Percentiles rank a stretch among this genome's conserved stretches.
Evolutionary conservation across 1,140 invertebrate species (phyloP).

Genomic region (Drosophila sp.): DNA sequence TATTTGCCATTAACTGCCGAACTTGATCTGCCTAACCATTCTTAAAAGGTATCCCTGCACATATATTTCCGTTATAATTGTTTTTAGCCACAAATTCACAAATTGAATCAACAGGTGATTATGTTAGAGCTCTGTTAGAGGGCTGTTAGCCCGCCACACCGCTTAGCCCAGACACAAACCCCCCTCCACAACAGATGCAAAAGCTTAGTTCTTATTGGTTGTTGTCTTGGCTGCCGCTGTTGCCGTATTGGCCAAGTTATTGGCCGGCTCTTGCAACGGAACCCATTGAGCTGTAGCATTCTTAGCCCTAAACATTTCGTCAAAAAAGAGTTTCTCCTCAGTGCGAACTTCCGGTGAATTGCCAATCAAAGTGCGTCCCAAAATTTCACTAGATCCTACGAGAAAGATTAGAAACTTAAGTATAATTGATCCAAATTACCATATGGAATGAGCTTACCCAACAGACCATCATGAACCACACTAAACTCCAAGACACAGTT

Average conservation of each 20-base stretch:
- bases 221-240: slow-evolving; percentile 47
- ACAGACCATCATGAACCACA: slow-evolving; percentile 84
- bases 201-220: slow-evolving; percentile 58
- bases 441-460: slow-evolving; percentile 66
- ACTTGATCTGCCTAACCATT: slow-evolving; percentile 12
- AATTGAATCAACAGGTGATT: slow-evolving; percentile 15
- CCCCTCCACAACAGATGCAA: slow-evolving; percentile 19
- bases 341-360: slow-evolving; percentile 82
- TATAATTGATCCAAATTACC: background rate
- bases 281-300: slow-evolving; percentile 86
- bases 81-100: slow-evolving; percentile 10
- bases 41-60: slow-evolving; percentile 52
- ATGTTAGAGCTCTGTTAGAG: background rate
- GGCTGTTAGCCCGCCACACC: background rate
- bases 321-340: slow-evolving; percentile 84
- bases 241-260: slow-evolving; percentile 43
- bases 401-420: background rate
- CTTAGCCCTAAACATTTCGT: slow-evolving; percentile 85
- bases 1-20: slow-evolving; percentile 15
- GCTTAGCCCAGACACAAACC: slow-evolving; percentile 32
- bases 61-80: slow-evolving; percentile 33
- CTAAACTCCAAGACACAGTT: slow-evolving; percentile 84
- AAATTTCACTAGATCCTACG: slow-evolving; percentile 83
- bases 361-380: slow-evolving; percentile 84
- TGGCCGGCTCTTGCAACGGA: slow-evolving; percentile 79